Conservation (phyloP, 2,888 invertebrate species). For the Chloroclystis v-ata region DNA sequence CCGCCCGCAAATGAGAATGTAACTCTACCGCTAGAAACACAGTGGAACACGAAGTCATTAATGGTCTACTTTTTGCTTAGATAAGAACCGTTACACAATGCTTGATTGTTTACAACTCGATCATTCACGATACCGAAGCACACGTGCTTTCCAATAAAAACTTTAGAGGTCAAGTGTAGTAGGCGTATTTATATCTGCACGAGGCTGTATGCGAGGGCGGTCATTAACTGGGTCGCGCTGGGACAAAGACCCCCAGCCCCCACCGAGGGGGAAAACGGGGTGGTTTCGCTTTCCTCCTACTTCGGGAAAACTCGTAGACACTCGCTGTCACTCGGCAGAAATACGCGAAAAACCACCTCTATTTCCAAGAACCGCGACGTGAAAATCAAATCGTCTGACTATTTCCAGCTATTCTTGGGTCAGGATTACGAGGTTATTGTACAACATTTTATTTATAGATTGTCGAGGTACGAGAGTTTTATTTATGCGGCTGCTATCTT, state of each 20-base stretch:
- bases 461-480: background rate
- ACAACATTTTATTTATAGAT: conserved; percentile 12
- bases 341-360: conserved; percentile 48
- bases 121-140: conserved; percentile 49
- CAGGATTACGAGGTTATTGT: conserved; percentile 24
- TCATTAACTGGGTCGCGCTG: conserved; percentile 77
- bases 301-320: conserved; percentile 36
- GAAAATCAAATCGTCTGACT: conserved; percentile 27
- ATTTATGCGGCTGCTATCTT: too few relatives aligned
- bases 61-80: conserved; percentile 19
- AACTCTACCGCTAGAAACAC: conserved; percentile 22
- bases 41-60: conserved; percentile 10
- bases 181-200: conserved; percentile 76
- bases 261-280: conserved; percentile 52
- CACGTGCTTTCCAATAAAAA: conserved; percentile 76
- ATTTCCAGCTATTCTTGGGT: conserved; percentile 15
- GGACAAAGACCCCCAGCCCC: conserved; percentile 68
- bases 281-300: conserved; percentile 65
- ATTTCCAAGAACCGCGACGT: conserved; percentile 47
- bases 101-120: conserved; percentile 61
- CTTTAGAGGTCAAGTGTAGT: conserved; percentile 78
- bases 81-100: conserved; percentile 19
- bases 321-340: conserved; percentile 46
- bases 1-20: conserved; percentile 30
- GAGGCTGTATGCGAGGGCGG: conserved; percentile 72